A percentile compares a stretch with the other conserved stretches of the same genome.
These are phyloP conservation scores for Catalaphyllia jardinei DNA, from an alignment of 64 coral and sea anemone genomes.

Conservation along the genomic window DNA sequence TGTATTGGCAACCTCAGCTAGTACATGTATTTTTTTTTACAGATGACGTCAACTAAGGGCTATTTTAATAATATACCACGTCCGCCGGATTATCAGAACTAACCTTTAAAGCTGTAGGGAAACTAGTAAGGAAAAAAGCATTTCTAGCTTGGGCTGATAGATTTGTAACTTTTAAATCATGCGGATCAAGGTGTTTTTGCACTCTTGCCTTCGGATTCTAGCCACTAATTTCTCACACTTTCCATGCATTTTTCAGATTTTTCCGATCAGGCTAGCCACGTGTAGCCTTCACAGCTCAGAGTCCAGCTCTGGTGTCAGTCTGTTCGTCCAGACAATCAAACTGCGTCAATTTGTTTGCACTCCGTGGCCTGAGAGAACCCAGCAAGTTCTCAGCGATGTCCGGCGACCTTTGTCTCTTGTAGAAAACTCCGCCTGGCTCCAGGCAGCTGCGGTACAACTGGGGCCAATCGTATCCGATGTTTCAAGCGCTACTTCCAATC, in stretches of 20 bases:
- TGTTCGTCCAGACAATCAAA: constrained; percentile 86
- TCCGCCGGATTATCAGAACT: too few relatives aligned
- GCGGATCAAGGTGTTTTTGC: too few relatives aligned
- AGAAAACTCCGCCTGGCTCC: constrained; percentile 83
- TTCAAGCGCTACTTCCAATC: constrained; percentile 47
- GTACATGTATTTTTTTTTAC: too few relatives aligned
- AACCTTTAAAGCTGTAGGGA: too few relatives aligned
- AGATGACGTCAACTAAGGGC: too few relatives aligned
- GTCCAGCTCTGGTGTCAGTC: constrained; percentile 70
- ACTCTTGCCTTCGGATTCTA: too few relatives aligned
- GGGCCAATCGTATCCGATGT: constrained; percentile 89
- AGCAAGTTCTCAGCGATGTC: constrained; percentile 58
- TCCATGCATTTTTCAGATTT: constrained; percentile 39
- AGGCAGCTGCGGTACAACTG: constrained; percentile 76
- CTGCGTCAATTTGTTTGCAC: constrained; percentile 88
- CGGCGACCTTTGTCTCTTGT: constrained; percentile 76
- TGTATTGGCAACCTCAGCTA: too few relatives aligned
- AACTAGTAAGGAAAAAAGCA: too few relatives aligned
- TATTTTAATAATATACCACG: too few relatives aligned
- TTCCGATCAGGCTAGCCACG: constrained; percentile 79
- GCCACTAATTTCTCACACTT: not conserved
- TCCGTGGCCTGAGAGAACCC: constrained; percentile 46
- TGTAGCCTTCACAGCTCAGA: constrained; percentile 83
- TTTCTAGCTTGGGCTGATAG: not conserved
- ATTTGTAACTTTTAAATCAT: too few relatives aligned